Conservation (phyloP, 2,797 vertebrate genomes). For the Xiphorhynchus erythropygius region DNA sequence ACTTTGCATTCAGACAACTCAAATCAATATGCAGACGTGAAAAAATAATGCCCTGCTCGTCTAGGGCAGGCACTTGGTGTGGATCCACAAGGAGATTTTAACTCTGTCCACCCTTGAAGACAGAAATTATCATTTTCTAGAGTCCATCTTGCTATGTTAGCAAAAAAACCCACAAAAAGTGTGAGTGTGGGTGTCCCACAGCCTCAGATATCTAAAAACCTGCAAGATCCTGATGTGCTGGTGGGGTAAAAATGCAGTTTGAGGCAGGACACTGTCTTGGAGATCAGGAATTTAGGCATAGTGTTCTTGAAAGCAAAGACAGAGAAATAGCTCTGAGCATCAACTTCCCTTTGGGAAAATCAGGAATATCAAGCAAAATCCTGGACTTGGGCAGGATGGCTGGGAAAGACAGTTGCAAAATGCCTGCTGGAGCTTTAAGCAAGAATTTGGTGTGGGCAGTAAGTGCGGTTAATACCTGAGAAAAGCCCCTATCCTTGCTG, state of each 20-base stretch:
- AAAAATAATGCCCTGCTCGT: neutral
- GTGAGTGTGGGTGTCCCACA: neutral
- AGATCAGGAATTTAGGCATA: neutral
- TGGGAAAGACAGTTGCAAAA: neutral
- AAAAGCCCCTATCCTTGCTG: neutral
- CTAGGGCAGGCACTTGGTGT: neutral
- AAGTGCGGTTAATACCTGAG: neutral
- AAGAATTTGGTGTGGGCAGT: neutral
- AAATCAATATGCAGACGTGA: neutral
- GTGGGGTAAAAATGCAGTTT: neutral
- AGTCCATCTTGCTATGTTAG: neutral
- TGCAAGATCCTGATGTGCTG: neutral
- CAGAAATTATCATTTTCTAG: neutral
- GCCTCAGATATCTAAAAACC: neutral
- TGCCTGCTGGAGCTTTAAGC: neutral
- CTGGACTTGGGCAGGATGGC: neutral
- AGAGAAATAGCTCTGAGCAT: neutral
- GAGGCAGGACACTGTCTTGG: neutral
- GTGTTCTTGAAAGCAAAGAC: neutral
- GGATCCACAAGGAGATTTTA: neutral
- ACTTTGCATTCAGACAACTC: neutral
- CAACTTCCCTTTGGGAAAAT: neutral
- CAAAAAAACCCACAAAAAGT: neutral
- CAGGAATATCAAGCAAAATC: neutral
- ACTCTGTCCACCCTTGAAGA: neutral